phyloP scores from a whole-genome alignment of 2,113 vertebrate genomes.

The Erinaceus europaeus region DNA sequence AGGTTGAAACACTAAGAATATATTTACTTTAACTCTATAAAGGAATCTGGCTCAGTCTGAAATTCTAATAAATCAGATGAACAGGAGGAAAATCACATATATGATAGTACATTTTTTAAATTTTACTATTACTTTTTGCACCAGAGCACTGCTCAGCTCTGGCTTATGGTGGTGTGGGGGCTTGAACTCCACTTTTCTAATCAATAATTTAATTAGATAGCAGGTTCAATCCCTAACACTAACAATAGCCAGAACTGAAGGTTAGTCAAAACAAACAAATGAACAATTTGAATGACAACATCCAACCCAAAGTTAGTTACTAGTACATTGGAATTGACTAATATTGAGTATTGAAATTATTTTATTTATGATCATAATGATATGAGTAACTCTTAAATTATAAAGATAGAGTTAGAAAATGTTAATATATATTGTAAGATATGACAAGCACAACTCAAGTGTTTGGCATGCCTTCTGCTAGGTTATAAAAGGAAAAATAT shows the following conservation, averaged over 20 bases:
- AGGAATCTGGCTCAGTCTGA: background rate
- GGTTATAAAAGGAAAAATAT: background rate
- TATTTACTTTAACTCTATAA: background rate
- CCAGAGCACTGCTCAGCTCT: too few species aligned
- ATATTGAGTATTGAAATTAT: background rate
- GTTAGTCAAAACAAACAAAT: too few species aligned
- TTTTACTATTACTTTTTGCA: too few species aligned
- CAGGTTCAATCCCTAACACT: too few species aligned
- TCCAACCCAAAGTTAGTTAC: background rate
- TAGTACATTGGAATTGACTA: background rate
- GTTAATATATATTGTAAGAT: background rate
- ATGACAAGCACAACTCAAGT: background rate
- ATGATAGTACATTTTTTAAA: too few species aligned
- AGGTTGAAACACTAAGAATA: background rate
- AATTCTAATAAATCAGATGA: too few species aligned
- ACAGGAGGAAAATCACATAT: too few species aligned
- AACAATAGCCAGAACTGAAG: too few species aligned
- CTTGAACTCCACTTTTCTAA: background rate
- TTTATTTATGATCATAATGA: background rate
- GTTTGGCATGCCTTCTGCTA: background rate
- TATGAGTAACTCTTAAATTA: background rate
- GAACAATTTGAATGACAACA: background rate
- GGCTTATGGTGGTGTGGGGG: background rate
- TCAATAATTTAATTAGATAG: constrained; percentile 23
- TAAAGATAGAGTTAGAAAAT: too few species aligned